Base-by-base conservation (phyloP, 1,140 invertebrate species). In the Brachionus koreanus region DNA sequence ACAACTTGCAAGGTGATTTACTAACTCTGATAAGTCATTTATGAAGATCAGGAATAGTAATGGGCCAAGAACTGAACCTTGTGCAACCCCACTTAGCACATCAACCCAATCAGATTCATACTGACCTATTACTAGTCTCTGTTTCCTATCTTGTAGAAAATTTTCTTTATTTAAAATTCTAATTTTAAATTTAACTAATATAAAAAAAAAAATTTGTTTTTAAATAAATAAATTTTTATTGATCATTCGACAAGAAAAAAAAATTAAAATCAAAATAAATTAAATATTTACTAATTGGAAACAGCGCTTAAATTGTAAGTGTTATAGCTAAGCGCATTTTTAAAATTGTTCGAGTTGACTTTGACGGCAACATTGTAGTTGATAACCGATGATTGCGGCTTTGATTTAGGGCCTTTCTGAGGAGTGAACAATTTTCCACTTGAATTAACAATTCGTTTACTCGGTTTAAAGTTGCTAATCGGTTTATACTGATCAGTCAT, bases 391-490 rank as follows among this genome's bases (percentile, higher is more conserved):
- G 83, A 84, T 79, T 84, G 84, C 46, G 87, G 87, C 72, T 84
- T 85, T 35, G 85, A 84, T 83, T 89, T 89, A 12, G 87, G 87
- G 16, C 87, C 87, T 81, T 84, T 84, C 25, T 86, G 85, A 52
- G 88, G 88, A 81, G 87, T 85, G 83, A 87, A 89, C 35, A 83
- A 86, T 79, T 85, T 87, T 29, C 87, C 87, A 79, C 84, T 86
- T 67, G 87, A 87, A 83, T 88, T 88, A 16, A 88, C 87, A 12
- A 87, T 84, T 83, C 85, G 83, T 19, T 87, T 79, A n/a, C 85
- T 82, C 43, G 85, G 83, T 5, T 83, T 83, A 23, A 43, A 46
- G 10, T 83, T 76, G 9, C 43, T n/a, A 37, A 63, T 13, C 25
- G 86, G 83, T 76, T 84, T 85, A 83, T 87, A 88, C 13, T 86